Conservation (phyloP, 1,140 invertebrate species). For the Glossosoma conforme region DNA sequence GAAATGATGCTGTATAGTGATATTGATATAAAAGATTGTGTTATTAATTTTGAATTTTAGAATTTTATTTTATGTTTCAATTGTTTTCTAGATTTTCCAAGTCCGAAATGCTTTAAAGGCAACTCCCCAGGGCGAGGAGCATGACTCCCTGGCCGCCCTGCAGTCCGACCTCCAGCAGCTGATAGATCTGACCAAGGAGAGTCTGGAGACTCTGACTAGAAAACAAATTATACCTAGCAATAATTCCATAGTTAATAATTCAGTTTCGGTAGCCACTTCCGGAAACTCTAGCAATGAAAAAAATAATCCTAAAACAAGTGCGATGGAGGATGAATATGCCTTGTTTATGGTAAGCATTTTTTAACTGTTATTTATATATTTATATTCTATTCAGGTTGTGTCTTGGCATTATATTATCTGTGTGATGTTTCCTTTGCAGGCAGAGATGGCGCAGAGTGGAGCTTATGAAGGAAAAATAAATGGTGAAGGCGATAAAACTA, state of each 20-base stretch:
- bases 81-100: constrained; percentile 55
- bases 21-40: neutral
- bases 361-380: neutral
- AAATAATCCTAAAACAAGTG: too few relatives aligned
- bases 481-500: constrained; percentile 13
- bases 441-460: constrained; percentile 44
- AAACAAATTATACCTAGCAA: constrained; percentile 33
- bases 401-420: constrained; percentile 8
- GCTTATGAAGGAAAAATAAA: constrained; percentile 33
- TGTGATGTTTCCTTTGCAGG: constrained; percentile 32
- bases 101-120: constrained; percentile 53
- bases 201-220: constrained; percentile 38
- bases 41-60: neutral
- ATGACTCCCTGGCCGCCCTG: constrained; percentile 53
- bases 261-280: too few relatives aligned
- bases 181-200: constrained; percentile 58
- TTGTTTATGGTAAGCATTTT: constrained; percentile 57
- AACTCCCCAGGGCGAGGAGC: constrained; percentile 48
- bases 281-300: too few relatives aligned
- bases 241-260: too few relatives aligned
- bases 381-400: constrained; percentile 7
- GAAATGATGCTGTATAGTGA: neutral
- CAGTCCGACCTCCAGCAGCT: constrained; percentile 61
- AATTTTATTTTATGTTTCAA: constrained; percentile 14
- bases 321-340: constrained; percentile 63